Conservation (phyloP, 2,797 vertebrate genomes). For the Enteromius argenteus region DNA sequence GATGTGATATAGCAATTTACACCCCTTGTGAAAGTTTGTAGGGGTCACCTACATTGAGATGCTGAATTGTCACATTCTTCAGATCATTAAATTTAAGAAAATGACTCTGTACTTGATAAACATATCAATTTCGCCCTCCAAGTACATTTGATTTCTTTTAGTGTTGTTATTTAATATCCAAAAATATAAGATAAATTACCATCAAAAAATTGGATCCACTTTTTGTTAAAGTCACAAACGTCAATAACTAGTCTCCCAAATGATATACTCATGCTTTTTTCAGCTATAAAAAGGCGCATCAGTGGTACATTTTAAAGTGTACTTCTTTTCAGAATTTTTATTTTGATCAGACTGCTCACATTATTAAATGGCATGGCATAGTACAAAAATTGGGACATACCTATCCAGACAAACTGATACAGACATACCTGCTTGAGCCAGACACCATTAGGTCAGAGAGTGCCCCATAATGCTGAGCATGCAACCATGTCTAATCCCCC, state of each 20-base stretch:
- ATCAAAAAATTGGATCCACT: background rate
- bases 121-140: background rate
- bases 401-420: background rate
- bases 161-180: background rate
- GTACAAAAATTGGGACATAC: background rate
- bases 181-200: background rate
- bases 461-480: constrained; percentile 24
- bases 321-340: background rate
- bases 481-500: constrained; percentile 32
- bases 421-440: constrained; percentile 34
- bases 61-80: background rate
- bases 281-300: background rate
- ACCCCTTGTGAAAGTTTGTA: background rate
- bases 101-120: background rate
- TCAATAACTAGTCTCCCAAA: background rate
- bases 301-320: background rate
- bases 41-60: constrained; percentile 2
- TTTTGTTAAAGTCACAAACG: background rate
- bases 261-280: background rate
- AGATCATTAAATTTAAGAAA: background rate
- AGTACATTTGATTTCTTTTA: background rate
- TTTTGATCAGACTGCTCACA: too few species aligned
- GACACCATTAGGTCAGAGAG: constrained; percentile 29
- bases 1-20: constrained; percentile 50
- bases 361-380: background rate